A percentile compares a stretch with the other conserved stretches of the same genome.
These are phyloP conservation scores for Carapus acus DNA, from an alignment of 2,797 vertebrate species.

Conservation along the genomic window DNA sequence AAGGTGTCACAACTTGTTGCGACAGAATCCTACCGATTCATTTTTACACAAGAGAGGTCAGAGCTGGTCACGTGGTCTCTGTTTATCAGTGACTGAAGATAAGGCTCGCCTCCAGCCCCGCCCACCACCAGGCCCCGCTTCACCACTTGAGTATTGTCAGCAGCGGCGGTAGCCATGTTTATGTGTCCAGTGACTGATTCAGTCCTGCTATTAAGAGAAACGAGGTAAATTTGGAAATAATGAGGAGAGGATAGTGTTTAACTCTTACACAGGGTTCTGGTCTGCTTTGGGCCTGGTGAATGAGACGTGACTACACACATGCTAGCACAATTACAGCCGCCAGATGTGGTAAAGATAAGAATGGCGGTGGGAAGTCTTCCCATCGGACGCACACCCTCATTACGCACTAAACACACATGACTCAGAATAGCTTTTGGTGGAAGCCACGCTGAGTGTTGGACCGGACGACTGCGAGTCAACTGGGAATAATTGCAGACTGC, in stretches of 20 bases:
- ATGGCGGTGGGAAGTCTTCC: constrained; percentile 8
- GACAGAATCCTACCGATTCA: constrained; percentile 34
- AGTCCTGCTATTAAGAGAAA: too few relatives aligned
- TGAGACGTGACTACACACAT: too few relatives aligned
- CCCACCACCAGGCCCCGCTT: too few relatives aligned
- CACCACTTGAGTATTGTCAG: too few relatives aligned
- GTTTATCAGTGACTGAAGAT: constrained; percentile 8
- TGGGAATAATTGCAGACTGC: constrained; percentile 7
- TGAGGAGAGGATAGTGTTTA: too few relatives aligned
- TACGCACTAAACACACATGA: constrained; percentile 15
- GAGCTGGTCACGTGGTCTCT: constrained; percentile 3
- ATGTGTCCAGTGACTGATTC: too few relatives aligned
- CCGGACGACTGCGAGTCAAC: constrained; percentile 6
- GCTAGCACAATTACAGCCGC: too few relatives aligned
- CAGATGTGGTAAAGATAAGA: constrained; percentile 4
- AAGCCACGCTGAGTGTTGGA: constrained; percentile 3
- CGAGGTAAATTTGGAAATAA: too few relatives aligned
- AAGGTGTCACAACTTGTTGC: constrained; percentile 2
- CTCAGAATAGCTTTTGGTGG: constrained; percentile 12
- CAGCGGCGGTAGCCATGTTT: too few relatives aligned
- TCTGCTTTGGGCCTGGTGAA: too few relatives aligned
- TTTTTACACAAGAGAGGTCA: constrained; percentile 1
- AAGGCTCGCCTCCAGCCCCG: too few relatives aligned
- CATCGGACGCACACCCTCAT: constrained; percentile 19
- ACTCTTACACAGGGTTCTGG: too few relatives aligned